Evolutionary conservation across 37 sponge, comb jelly and placozoan genomes (phyloP).

Genomic region (Chondrosia reniformis): DNA sequence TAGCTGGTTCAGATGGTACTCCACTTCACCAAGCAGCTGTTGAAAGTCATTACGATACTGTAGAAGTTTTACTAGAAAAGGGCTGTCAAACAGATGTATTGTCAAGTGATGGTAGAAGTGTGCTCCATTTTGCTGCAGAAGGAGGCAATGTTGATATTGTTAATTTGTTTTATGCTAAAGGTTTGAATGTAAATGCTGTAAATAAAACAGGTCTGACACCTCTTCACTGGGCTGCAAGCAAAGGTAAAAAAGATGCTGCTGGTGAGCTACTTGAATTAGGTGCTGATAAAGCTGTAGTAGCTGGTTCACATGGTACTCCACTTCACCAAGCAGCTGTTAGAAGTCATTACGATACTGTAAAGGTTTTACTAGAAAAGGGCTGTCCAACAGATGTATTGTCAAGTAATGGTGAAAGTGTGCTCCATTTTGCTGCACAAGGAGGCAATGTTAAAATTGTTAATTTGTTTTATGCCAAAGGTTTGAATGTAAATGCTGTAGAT

Average conservation of each 20-base stretch:
- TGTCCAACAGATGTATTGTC: background rate
- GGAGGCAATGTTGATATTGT: no score
- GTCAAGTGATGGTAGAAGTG: background rate
- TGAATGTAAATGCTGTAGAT: background rate
- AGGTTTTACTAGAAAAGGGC: background rate
- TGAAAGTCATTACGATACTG: background rate
- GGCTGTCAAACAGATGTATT: background rate
- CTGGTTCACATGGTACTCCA: no score
- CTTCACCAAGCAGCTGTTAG: no score
- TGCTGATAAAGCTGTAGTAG: no score
- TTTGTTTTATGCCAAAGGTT: background rate
- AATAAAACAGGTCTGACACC: no score
- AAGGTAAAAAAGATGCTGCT: no score
- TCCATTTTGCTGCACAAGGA: background rate
- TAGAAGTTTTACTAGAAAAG: background rate
- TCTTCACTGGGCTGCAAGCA: no score
- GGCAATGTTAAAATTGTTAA: background rate
- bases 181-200: no score
- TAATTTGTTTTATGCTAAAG: no score
- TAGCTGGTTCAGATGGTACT: background rate
- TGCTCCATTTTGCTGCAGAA: background rate
- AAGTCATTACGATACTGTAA: no score
- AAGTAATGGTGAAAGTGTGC: background rate
- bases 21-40: slow-evolving; percentile 11
- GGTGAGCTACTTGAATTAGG: no score